These are phyloP conservation scores for Trachelus iudaicus DNA, from an alignment of 2,888 invertebrate genomes.

Conservation along the genomic window DNA sequence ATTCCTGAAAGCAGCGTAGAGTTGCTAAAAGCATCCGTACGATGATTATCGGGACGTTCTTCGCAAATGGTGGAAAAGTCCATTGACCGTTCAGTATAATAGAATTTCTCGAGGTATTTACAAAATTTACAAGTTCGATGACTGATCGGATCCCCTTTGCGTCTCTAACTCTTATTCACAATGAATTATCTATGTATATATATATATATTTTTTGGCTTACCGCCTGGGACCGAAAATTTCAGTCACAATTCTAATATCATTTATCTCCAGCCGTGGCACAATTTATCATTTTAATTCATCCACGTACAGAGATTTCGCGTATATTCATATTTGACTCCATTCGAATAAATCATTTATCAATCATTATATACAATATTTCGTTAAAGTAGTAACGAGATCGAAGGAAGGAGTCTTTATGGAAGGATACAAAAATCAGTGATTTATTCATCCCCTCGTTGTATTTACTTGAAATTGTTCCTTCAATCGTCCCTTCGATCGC, in stretches of 20 bases:
- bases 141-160: neutral
- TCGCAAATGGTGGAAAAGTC: neutral
- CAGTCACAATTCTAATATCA: neutral
- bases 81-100: constrained; percentile 8
- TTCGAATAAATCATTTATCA: neutral
- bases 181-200: constrained; percentile 8
- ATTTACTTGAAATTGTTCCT: neutral
- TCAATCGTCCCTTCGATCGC: neutral
- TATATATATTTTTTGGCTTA: neutral
- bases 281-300: constrained; percentile 1
- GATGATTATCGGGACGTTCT: neutral
- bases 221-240: neutral
- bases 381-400: neutral
- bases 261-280: neutral
- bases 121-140: constrained; percentile 12
- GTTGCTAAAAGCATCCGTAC: neutral
- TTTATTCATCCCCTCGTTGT: neutral
- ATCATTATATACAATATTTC: neutral
- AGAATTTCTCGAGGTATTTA: constrained; percentile 9
- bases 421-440: neutral
- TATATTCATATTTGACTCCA: neutral
- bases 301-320: neutral
- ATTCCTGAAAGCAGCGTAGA: neutral
- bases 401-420: neutral
- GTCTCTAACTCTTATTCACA: neutral